Conservation (phyloP, 2,113 vertebrate genomes). For the Petaurus breviceps region DNA sequence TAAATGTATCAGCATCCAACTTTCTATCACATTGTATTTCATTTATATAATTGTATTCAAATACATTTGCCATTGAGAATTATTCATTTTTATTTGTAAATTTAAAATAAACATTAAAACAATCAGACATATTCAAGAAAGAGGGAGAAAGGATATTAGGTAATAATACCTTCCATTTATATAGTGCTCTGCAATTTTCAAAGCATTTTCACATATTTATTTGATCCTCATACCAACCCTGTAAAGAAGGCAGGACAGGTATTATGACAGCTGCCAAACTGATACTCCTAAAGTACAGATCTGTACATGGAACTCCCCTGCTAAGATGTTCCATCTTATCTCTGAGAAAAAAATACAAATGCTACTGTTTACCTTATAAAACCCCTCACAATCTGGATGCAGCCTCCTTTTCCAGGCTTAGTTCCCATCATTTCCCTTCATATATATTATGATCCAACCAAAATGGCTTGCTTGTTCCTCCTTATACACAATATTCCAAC, state of each 20-base stretch:
- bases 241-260: neutral
- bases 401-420: neutral
- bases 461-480: neutral
- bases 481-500: neutral
- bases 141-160: neutral
- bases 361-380: neutral
- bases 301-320: neutral
- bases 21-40: neutral
- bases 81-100: slow-evolving; percentile 14
- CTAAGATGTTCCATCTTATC: neutral
- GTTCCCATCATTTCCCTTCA: neutral
- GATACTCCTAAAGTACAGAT: neutral
- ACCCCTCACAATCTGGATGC: neutral
- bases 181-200: neutral
- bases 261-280: neutral
- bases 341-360: neutral
- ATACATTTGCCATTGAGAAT: slow-evolving; percentile 36
- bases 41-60: slow-evolving; percentile 24
- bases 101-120: slow-evolving; percentile 43
- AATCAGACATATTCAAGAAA: slow-evolving; percentile 12
- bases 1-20: slow-evolving; percentile 31
- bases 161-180: neutral
- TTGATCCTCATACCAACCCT: neutral
- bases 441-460: neutral
- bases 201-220: neutral